Conservation (phyloP, 2,888 invertebrate species). For the Sclerodermus sp. region DNA sequence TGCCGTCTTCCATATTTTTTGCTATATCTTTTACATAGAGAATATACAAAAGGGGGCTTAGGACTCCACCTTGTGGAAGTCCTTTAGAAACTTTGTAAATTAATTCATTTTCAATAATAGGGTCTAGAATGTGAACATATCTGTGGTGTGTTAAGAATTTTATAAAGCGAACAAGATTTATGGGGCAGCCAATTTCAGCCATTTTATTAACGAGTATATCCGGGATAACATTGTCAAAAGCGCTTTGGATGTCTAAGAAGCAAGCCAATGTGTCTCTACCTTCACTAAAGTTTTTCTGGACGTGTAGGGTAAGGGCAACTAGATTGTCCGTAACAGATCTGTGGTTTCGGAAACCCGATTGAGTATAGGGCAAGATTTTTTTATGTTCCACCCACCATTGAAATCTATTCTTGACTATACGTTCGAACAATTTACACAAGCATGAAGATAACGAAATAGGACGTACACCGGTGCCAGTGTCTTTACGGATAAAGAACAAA, state of each 20-base stretch:
- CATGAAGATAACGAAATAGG: slow-evolving; percentile 17
- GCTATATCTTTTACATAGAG: slow-evolving; percentile 12
- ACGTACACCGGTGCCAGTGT: background rate
- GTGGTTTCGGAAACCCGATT: background rate
- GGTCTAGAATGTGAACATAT: too few relatives aligned
- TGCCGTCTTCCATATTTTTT: background rate
- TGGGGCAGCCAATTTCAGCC: background rate
- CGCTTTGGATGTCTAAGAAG: slow-evolving; percentile 3
- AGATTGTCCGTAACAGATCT: slow-evolving; percentile 2
- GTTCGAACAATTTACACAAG: slow-evolving; percentile 9
- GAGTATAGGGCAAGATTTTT: background rate
- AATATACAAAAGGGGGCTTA: slow-evolving; percentile 16
- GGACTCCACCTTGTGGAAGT: slow-evolving; percentile 19
- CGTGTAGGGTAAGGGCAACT: background rate
- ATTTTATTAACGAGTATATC: background rate
- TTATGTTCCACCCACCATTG: slow-evolving; percentile 8
- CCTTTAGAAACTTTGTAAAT: slow-evolving; percentile 12
- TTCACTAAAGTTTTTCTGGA: background rate
- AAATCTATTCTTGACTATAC: slow-evolving; percentile 11
- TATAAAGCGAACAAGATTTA: background rate
- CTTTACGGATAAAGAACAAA: slow-evolving; percentile 14
- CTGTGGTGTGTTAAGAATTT: too few relatives aligned
- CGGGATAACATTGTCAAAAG: slow-evolving; percentile 6
- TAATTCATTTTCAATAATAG: too few relatives aligned
- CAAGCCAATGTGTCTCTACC: background rate